Evolutionary conservation across 2,888 invertebrate species (phyloP), one percentile per base, ranked within the genome.

Genomic region (Ornithoptera alexandrae): DNA sequence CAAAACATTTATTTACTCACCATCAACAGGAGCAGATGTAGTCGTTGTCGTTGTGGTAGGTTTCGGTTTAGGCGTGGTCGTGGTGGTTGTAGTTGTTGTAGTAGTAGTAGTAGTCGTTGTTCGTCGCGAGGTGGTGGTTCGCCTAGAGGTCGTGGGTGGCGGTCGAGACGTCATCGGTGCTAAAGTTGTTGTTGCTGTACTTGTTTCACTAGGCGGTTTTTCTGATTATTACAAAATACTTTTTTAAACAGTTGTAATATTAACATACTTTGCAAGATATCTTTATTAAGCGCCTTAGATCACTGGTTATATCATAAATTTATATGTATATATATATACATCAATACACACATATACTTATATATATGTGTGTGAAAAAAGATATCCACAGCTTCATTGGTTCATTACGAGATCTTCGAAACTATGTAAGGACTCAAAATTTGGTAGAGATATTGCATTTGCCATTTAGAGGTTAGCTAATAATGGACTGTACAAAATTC

Each of bases 141-240:
- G 74, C 65, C 73, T 71, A 20, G 74, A 68, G 74, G 74, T 0
- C 78, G 70, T 79, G 0, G 86, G 85, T 0, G 92, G 92, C 10
- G 92, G 92, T 2, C 90, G 83, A 61, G 92, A 84, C 30, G 92
- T 88, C 75, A 85, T 85, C 58, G 93, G 92, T 10, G 89, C 90
- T 15, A 90, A 76, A 5, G 89, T 90, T 8, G 84, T 85, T 0
- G 88, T 89, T 1, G 88, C 84, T 22, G 88, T 87, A 69, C 84
- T 90, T 1, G 86, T 77, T 74, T 78, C 85, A 65, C 83, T 87
- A 69, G 78, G 84, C n/a, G 84, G 73, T 42, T 78, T 79, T 71
- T 67, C 70, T 70, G 36, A 53, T n/a, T n/a, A n/a, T n/a, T 53
- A 17, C 76, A 81, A 82, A 69, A 60, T 62, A 67, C 15, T 42